Conservation (phyloP, 2,113 vertebrate species). For the Ageneiosus marmoratus region DNA sequence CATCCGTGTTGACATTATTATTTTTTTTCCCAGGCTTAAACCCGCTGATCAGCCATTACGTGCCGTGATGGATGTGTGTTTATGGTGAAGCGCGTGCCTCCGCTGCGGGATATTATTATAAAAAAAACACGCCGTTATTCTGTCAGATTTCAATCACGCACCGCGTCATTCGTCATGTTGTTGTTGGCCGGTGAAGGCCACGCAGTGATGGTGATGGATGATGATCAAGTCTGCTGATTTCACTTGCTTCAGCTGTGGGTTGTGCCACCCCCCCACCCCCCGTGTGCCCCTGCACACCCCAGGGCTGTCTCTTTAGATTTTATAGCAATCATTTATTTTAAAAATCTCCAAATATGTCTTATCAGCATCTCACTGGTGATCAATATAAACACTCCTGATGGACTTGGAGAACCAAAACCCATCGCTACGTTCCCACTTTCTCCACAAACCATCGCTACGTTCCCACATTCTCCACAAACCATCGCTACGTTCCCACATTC, state of each 20-base stretch:
- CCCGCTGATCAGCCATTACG: constrained; percentile 28
- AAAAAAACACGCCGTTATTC: constrained; percentile 6
- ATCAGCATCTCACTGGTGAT: neutral
- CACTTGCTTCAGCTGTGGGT: neutral
- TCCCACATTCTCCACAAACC: neutral
- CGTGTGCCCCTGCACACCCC: neutral
- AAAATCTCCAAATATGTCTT: neutral
- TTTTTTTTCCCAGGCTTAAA: constrained; percentile 23
- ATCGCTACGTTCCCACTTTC: neutral
- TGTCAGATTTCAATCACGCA: constrained; percentile 36
- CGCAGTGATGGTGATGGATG: constrained; percentile 19
- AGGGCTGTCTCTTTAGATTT: constrained; percentile 14
- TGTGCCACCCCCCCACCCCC: neutral
- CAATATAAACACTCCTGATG: neutral
- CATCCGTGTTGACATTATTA: constrained; percentile 8
- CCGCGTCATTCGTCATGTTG: constrained; percentile 20
- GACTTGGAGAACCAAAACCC: neutral
- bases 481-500: neutral
- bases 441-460: neutral
- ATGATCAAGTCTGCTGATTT: constrained; percentile 23
- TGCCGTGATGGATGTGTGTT: constrained; percentile 35
- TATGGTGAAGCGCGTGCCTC: constrained; percentile 15
- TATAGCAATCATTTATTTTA: constrained; percentile 23
- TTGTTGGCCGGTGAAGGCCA: constrained; percentile 21
- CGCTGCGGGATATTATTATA: constrained; percentile 37